Conservation (phyloP, 2,888 invertebrate species). For the Cantharis rufa region DNA sequence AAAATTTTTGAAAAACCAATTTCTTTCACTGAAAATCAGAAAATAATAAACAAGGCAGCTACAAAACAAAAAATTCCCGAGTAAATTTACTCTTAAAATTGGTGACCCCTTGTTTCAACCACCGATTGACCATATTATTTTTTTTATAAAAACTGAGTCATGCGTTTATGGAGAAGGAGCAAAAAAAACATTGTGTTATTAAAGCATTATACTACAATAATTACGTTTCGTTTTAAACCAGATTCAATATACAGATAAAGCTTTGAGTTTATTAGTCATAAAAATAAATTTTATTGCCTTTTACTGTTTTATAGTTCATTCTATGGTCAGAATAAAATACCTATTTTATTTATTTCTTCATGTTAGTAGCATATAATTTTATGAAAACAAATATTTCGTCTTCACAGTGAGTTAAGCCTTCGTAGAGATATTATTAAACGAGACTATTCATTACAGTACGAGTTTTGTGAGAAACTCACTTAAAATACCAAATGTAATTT, state of each 20-base stretch:
- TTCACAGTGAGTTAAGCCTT: neutral
- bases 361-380: neutral
- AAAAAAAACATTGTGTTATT: neutral
- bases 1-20: too few relatives aligned
- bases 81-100: too few relatives aligned
- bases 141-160: neutral
- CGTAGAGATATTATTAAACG: neutral
- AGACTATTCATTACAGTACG: neutral
- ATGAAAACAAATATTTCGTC: neutral
- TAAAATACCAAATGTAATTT: conserved; percentile 4
- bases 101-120: too few relatives aligned
- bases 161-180: neutral
- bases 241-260: neutral
- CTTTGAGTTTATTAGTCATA: neutral
- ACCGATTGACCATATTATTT: neutral
- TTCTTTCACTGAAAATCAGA: too few relatives aligned
- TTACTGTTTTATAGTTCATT: conserved; percentile 4
- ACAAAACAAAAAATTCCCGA: too few relatives aligned
- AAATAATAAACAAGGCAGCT: too few relatives aligned
- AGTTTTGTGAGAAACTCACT: neutral
- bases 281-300: conserved; percentile 6
- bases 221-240: neutral
- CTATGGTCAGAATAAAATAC: neutral
- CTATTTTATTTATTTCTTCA: neutral
- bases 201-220: neutral